These are phyloP conservation scores for Gambusia holbrooki DNA, from an alignment of 2,113 vertebrate genomes.

Conservation along the genomic window DNA sequence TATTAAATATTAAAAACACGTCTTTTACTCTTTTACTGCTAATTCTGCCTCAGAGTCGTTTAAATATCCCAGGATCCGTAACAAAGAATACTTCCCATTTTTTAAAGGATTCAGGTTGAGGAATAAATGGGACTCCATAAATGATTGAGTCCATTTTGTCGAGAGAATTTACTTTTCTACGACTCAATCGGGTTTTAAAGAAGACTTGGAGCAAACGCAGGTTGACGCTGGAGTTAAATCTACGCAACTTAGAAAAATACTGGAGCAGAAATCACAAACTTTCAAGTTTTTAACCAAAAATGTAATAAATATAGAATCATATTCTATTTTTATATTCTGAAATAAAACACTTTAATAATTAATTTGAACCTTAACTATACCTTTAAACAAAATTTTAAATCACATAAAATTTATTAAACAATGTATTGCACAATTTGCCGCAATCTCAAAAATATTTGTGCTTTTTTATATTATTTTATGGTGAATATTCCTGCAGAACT, in stretches of 20 bases:
- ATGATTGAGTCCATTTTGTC: constrained; percentile 64
- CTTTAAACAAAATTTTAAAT: not conserved
- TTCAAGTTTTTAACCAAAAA: no score
- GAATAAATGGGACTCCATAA: constrained; percentile 68
- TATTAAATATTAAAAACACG: constrained; percentile 82
- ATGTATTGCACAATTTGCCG: not conserved
- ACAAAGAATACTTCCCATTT: constrained; percentile 70
- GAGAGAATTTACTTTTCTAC: constrained; percentile 24
- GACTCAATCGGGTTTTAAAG: constrained; percentile 10
- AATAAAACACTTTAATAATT: not conserved
- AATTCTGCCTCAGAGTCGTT: constrained; percentile 62
- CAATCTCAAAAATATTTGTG: not conserved
- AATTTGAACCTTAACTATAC: not conserved
- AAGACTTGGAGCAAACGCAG: constrained; percentile 20
- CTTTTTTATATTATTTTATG: not conserved
- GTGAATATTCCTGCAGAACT: not conserved
- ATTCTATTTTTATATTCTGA: not conserved
- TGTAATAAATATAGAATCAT: not conserved
- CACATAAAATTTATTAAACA: not conserved
- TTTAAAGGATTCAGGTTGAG: constrained; percentile 69
- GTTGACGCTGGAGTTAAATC: not conserved
- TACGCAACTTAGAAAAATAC: not conserved
- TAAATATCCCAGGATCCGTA: constrained; percentile 61
- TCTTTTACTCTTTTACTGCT: constrained; percentile 73
- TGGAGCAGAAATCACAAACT: no score